These are phyloP conservation scores for Procambarus clarkii DNA, from an alignment of 1,140 invertebrate species.

Conservation along the genomic window DNA sequence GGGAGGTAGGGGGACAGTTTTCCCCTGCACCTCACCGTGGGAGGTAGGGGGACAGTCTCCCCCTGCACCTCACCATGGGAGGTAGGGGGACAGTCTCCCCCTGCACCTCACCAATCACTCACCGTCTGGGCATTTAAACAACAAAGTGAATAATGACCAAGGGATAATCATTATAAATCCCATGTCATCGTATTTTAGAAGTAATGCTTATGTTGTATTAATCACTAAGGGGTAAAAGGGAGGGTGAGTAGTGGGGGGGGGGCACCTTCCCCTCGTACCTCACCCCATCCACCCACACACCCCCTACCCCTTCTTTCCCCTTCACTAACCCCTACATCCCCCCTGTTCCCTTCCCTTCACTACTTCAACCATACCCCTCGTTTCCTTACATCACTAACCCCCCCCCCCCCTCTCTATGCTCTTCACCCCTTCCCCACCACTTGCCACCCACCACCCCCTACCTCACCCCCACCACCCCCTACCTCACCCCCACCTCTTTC, in stretches of 20 bases:
- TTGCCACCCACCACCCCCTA: too few species aligned
- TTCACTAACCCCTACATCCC: too few species aligned
- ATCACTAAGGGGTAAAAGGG: slow-evolving; percentile 8
- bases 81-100: background rate
- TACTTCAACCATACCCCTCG: too few species aligned
- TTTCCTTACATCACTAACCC: too few species aligned
- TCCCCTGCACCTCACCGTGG: too few species aligned
- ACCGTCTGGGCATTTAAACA: slow-evolving; percentile 26
- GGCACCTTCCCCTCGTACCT: slow-evolving; percentile 37
- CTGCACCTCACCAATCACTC: background rate
- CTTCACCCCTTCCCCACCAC: too few species aligned
- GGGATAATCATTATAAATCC: slow-evolving; percentile 52
- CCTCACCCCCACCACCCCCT: background rate
- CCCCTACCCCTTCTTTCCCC: too few species aligned
- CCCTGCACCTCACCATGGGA: background rate
- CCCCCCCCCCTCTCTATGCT: too few species aligned
- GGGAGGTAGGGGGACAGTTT: too few species aligned
- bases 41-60: background rate
- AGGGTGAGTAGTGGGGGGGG: background rate
- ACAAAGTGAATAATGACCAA: slow-evolving; percentile 38
- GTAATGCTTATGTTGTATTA: slow-evolving; percentile 58
- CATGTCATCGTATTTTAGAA: slow-evolving; percentile 37
- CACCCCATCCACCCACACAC: too few species aligned
- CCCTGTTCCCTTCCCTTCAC: too few species aligned
- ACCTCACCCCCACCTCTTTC: slow-evolving; percentile 1